phyloP scores from a whole-genome alignment of 1,140 invertebrate genomes.

The Onthophagus taurus region DNA sequence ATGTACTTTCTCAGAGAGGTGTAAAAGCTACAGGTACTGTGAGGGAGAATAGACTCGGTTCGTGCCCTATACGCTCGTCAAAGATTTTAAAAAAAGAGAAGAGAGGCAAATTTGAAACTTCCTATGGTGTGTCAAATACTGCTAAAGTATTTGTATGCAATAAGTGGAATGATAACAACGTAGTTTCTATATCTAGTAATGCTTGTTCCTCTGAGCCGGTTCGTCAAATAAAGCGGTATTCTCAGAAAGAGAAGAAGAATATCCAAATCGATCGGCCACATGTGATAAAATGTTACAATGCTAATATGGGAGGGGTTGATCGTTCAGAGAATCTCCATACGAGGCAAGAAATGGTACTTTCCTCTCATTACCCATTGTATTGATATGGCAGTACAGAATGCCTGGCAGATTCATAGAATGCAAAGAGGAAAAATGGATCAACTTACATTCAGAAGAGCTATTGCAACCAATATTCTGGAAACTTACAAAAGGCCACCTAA shows the following conservation, averaged over 20 bases:
- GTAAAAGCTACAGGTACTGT: slow-evolving; percentile 18
- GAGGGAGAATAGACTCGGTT: slow-evolving; percentile 12
- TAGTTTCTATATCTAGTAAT: slow-evolving; percentile 19
- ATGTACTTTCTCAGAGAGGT: slow-evolving; percentile 15
- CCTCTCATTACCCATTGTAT: slow-evolving; percentile 24
- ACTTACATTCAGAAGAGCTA: slow-evolving; percentile 3
- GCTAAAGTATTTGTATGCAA: slow-evolving; percentile 1
- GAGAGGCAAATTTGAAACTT: slow-evolving; percentile 12
- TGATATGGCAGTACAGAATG: slow-evolving; percentile 31
- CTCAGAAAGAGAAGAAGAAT: slow-evolving; percentile 22
- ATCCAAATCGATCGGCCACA: slow-evolving; percentile 19
- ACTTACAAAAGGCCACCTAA: slow-evolving; percentile 12
- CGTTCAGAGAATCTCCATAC: slow-evolving; percentile 19
- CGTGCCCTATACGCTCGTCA: slow-evolving; percentile 4
- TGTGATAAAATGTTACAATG: slow-evolving; percentile 19
- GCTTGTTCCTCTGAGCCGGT: slow-evolving; percentile 14
- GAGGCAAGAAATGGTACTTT: slow-evolving; percentile 29
- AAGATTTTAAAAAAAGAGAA: slow-evolving; percentile 14
- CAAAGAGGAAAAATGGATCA: slow-evolving; percentile 1
- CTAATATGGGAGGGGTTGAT: slow-evolving; percentile 27
- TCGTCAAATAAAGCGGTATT: slow-evolving; percentile 18
- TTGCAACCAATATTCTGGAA: slow-evolving; percentile 9
- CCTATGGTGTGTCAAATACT: background rate
- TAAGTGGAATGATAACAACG: slow-evolving; percentile 18
- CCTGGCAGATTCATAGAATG: slow-evolving; percentile 24